phyloP scores from a whole-genome alignment of 2,888 invertebrate genomes.

The Epinotia brunnichana region DNA sequence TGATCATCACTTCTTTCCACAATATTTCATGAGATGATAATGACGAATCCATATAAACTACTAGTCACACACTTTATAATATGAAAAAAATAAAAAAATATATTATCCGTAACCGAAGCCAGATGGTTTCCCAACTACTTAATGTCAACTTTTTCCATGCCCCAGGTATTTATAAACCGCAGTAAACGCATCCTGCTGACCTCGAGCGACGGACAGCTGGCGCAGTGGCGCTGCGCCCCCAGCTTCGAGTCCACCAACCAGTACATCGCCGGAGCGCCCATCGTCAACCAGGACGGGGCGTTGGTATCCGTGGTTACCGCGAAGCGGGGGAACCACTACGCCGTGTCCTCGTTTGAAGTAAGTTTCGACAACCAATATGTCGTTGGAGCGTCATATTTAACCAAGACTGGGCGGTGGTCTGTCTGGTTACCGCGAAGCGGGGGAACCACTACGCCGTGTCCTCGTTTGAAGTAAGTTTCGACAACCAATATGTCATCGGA shows the following conservation, averaged over 20 bases:
- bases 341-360: slow-evolving; percentile 73
- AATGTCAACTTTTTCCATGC: too few relatives aligned
- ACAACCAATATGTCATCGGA: slow-evolving; percentile 51
- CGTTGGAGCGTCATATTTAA: slow-evolving; percentile 71
- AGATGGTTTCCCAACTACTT: too few relatives aligned
- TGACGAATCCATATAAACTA: too few relatives aligned
- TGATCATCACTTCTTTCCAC: too few relatives aligned
- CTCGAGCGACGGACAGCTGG: slow-evolving; percentile 70
- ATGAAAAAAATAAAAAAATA: too few relatives aligned
- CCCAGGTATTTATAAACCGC: slow-evolving; percentile 77
- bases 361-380: slow-evolving; percentile 13
- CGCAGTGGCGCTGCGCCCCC: slow-evolving; percentile 75
- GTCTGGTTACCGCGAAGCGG: slow-evolving; percentile 68
- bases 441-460: slow-evolving; percentile 77
- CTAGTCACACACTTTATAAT: too few relatives aligned
- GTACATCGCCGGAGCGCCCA: slow-evolving; percentile 69
- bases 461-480: slow-evolving; percentile 64
- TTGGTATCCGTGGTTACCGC: slow-evolving; percentile 74
- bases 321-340: slow-evolving; percentile 70
- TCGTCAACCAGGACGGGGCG: slow-evolving; percentile 64
- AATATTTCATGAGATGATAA: too few relatives aligned
- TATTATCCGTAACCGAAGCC: too few relatives aligned
- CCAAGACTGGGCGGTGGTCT: slow-evolving; percentile 65
- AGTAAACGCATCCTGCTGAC: slow-evolving; percentile 68
- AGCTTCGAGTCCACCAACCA: slow-evolving; percentile 75